Evolutionary conservation across 2,888 invertebrate species (phyloP).

Genomic region (Megastigmus dorsalis): DNA sequence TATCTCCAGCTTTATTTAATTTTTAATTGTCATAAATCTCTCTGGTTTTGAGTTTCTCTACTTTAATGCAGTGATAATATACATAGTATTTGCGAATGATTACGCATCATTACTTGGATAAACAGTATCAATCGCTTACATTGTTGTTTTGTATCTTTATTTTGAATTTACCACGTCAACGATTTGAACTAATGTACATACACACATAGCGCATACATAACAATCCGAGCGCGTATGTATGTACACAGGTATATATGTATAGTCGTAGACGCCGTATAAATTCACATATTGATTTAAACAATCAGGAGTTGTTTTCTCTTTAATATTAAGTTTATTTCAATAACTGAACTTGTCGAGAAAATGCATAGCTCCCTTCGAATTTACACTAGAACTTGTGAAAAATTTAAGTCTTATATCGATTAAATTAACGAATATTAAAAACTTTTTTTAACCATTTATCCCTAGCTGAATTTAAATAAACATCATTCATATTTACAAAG

Average conservation of each 20-base stretch:
- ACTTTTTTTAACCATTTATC: slow-evolving; percentile 36
- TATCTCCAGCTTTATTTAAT: slow-evolving; percentile 15
- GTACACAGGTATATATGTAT: slow-evolving; percentile 41
- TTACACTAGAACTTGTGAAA: slow-evolving; percentile 40
- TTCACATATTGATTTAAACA: slow-evolving; percentile 38
- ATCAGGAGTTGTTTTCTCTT: slow-evolving; percentile 20
- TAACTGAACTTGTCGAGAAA: slow-evolving; percentile 47
- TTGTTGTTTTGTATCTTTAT: slow-evolving; percentile 5
- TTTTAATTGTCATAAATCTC: slow-evolving; percentile 12
- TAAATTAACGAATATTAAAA: slow-evolving; percentile 47
- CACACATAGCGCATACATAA: slow-evolving; percentile 40
- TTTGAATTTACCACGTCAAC: slow-evolving; percentile 17
- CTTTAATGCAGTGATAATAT: slow-evolving; percentile 32
- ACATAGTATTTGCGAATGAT: slow-evolving; percentile 43
- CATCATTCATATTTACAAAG: slow-evolving; percentile 52
- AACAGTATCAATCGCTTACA: slow-evolving; percentile 34
- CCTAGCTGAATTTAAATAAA: slow-evolving; percentile 44
- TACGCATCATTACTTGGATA: slow-evolving; percentile 25
- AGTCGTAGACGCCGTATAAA: slow-evolving; percentile 23
- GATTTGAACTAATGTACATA: slow-evolving; percentile 15
- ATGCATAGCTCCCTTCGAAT: slow-evolving; percentile 27
- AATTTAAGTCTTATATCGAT: slow-evolving; percentile 41
- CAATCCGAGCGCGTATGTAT: slow-evolving; percentile 36
- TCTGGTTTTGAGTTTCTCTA: slow-evolving; percentile 4
- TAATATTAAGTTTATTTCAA: slow-evolving; percentile 10